phyloP scores from a whole-genome alignment of 2,888 invertebrate genomes.

The Scaptomyza polygonia region DNA sequence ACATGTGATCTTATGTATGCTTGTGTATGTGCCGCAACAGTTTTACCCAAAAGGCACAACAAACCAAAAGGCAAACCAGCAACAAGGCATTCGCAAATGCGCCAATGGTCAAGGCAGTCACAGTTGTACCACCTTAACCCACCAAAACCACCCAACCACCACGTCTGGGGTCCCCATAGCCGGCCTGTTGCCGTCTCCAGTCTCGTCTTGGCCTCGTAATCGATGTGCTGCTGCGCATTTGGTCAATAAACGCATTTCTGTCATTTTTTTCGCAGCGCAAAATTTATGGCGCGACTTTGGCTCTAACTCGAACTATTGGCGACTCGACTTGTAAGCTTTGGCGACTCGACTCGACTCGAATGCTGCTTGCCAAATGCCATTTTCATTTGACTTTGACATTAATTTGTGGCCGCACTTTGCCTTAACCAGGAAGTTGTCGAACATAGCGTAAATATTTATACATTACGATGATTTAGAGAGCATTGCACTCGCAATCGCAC shows the following conservation, averaged over 20 bases:
- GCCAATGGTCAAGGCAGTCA: constrained; percentile 74
- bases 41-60: constrained; percentile 70
- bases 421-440: constrained; percentile 72
- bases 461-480: constrained; percentile 61
- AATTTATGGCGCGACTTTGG: constrained; percentile 77
- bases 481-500: constrained; percentile 52
- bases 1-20: constrained; percentile 39
- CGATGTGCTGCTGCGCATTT: constrained; percentile 78
- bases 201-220: constrained; percentile 65
- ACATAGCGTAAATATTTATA: constrained; percentile 58
- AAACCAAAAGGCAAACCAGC: constrained; percentile 32
- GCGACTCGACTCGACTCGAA: background rate
- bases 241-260: constrained; percentile 80
- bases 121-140: constrained; percentile 25
- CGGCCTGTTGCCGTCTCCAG: constrained; percentile 18
- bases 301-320: constrained; percentile 48
- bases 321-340: constrained; percentile 2
- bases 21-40: constrained; percentile 46
- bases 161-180: background rate
- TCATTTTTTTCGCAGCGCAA: constrained; percentile 71
- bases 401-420: constrained; percentile 78
- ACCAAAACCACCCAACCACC: background rate
- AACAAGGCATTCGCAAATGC: constrained; percentile 59
- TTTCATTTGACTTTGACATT: constrained; percentile 80
- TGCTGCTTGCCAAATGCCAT: constrained; percentile 75